Evolutionary conservation across 2,797 vertebrate genomes (phyloP), one percentile per base, ranked within the genome.

Genomic region (Lates japonicus): DNA sequence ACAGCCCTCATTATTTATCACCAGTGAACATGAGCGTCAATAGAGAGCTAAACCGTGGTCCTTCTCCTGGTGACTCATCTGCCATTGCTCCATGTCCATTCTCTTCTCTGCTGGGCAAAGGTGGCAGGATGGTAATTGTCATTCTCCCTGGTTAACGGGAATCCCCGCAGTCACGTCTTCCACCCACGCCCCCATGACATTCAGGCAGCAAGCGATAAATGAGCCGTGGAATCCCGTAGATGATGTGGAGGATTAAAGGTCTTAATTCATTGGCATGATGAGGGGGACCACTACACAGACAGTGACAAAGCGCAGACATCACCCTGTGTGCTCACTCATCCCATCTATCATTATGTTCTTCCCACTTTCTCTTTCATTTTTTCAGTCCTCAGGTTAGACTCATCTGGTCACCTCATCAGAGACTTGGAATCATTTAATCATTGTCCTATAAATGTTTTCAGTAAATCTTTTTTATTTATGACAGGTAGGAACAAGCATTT

Each of bases 101-200:
- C 49, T 46, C 31, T 13, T 72, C 81, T 79, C 61, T 25, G 63
- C 73, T 48, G 52, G 81, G 41, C 62, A 85, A 78, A 86, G 82
- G 81, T 82, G 70, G 63, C 76, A 55, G 74, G 86, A 63, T 64
- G 80, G 82, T 91, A 93, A 94, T 94, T 92, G 90, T 87, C 79
- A 90, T 90, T 87, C 89, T 86, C 76, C 67, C 64, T 19, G 37
- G 78, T 85, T 92, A 80, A 81, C 84, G 74, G 91, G 90, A 92
- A 92, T 92, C 88, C 89, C 91, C 37, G 52, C n/a, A 2, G 88
- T 84, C 87, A 84, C 41, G 49, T 83, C 52, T 41, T 72, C 89
- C 78, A 33, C 84, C 90, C 87, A 85, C 87, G 14, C 39, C 70
- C 67, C 52, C 29, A 49, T 92, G 91, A 92, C 89, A 92, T 94